Evolutionary conservation across 1,140 invertebrate genomes (phyloP), one percentile per base, ranked within the genome.

Genomic region (Zaprionus capensis): DNA sequence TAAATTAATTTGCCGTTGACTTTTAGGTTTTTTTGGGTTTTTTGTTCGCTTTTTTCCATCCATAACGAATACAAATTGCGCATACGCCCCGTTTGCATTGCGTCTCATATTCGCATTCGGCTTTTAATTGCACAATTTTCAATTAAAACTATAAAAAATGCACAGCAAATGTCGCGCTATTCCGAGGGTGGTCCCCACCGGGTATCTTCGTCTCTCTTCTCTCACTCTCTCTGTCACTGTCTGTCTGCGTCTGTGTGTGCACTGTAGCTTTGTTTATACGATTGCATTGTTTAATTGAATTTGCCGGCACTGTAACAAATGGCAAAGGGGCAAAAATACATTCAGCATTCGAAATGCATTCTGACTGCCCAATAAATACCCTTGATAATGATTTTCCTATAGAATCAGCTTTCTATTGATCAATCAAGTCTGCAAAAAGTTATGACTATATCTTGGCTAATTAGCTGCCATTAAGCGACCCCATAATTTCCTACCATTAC

Each of bases 261-360:
- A 46, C 68, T 36, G 76, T 41, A 75, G 81, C 81, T 84, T 84
- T 84, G 82, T 85, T 84, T 84, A 84, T 84, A 55, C 82, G 82
- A 85, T 84, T 85, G 67, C 82, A 85, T 78, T 85, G 82, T 84
- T 84, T 81, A 84, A 84, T 84, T 84, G 82, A 85, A 84, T 84
- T 85, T 81, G 56, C 74, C 56, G 74, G 74, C 53, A 49, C 36
- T 68, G 56, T 59, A 85, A 81, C 77, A 85, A 84, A 85, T 84
- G 77, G 55, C 73, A 67, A 75, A 74, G 38, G 46, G 46, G 46
- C 20, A 51, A 51, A 24, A 24, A 51, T 24, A 51, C 20, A 51
- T 51, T 51, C 11, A 51, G 12, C 11, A 22, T 14, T 51, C 22
- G 4, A 51, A 68, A 72, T 72, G 72, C 44, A 46, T 11, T 7